These are phyloP conservation scores for Diploscapter pachys DNA, from an alignment of 1,140 invertebrate genomes.

Conservation along the genomic window DNA sequence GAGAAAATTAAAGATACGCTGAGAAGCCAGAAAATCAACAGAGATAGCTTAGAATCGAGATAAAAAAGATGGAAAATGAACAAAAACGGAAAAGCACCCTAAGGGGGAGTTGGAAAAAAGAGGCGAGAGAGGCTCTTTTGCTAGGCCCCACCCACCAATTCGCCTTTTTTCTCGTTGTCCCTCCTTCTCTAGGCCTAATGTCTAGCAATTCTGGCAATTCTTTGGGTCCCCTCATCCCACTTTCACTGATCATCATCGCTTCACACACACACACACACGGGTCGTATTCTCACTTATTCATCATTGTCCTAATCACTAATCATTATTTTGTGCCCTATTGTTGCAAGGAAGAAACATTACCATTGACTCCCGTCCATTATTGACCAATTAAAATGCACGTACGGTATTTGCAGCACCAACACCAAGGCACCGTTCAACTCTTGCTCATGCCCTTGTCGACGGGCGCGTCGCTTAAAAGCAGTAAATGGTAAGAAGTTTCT, in stretches of 20 bases:
- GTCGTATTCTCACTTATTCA: neutral
- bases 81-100: too few species aligned
- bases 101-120: too few species aligned
- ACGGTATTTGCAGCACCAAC: conserved; percentile 56
- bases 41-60: too few species aligned
- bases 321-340: conserved; percentile 15
- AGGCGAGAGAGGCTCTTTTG: too few species aligned
- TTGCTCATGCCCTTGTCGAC: conserved; percentile 56
- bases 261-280: neutral
- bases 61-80: too few species aligned
- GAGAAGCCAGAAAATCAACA: too few species aligned
- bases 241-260: neutral
- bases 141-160: too few species aligned
- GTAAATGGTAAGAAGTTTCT: conserved; percentile 41
- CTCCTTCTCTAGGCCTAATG: too few species aligned
- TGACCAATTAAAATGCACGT: conserved; percentile 47
- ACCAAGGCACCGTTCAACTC: conserved; percentile 55
- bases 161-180: too few species aligned
- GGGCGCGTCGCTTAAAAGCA: conserved; percentile 38
- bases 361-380: neutral
- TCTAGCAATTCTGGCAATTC: too few species aligned
- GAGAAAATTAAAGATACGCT: too few species aligned
- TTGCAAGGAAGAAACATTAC: neutral
- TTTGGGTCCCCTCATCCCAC: neutral
- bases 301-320: neutral